These are phyloP conservation scores for Menura novaehollandiae DNA, from an alignment of 2,113 vertebrate genomes.

Conservation along the genomic window DNA sequence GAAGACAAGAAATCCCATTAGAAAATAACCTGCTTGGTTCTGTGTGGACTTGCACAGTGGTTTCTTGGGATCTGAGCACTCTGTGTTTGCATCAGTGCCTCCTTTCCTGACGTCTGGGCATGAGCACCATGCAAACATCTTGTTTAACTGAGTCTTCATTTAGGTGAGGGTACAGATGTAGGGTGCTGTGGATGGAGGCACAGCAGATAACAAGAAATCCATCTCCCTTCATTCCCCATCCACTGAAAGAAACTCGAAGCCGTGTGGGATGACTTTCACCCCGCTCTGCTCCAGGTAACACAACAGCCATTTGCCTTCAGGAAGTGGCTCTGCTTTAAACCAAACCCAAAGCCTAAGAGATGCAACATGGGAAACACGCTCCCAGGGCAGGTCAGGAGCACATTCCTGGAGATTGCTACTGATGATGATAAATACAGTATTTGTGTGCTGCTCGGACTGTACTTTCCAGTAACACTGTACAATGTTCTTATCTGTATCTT, in stretches of 20 bases:
- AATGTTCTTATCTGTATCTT: neutral
- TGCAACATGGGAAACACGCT: neutral
- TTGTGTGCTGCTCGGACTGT: neutral
- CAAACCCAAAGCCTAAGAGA: neutral
- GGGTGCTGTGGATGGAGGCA: neutral
- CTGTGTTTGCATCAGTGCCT: neutral
- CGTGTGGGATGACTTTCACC: neutral
- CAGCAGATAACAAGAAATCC: neutral
- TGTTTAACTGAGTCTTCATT: neutral
- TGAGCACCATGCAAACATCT: neutral
- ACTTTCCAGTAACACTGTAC: neutral
- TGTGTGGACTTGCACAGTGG: neutral
- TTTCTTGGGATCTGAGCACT: neutral
- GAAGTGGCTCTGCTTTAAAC: neutral
- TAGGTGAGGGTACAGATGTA: neutral
- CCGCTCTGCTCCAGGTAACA: conserved; percentile 20
- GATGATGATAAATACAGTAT: neutral
- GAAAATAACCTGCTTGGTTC: neutral
- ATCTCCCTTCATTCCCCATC: neutral
- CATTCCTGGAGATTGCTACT: neutral
- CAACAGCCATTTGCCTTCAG: neutral
- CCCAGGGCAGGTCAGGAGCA: neutral
- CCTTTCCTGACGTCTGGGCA: neutral
- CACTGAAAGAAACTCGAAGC: neutral
- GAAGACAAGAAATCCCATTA: neutral